Conservation (phyloP, 2,888 invertebrate species). For the Gibbula magus region DNA sequence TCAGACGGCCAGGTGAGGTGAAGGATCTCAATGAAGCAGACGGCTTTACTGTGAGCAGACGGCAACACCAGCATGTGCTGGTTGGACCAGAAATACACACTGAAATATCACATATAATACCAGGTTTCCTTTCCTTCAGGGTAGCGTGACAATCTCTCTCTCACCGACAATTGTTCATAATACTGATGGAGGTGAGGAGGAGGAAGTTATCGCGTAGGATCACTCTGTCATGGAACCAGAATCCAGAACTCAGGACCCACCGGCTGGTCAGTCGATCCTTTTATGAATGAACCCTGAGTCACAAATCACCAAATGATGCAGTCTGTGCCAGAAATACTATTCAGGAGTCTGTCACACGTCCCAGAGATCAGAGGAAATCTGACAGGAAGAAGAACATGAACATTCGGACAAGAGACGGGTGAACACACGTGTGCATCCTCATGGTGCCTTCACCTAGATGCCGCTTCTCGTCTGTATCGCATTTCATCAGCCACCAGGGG, state of each 20-base stretch:
- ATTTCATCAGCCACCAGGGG: neutral
- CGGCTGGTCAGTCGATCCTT: too few species aligned
- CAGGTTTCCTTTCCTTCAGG: too few species aligned
- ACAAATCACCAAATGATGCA: neutral
- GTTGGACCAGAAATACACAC: neutral
- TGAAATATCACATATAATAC: neutral
- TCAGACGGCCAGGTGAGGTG: too few species aligned
- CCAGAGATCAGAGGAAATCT: neutral
- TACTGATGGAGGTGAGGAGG: too few species aligned
- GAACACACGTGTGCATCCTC: constrained; percentile 11
- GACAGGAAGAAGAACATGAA: constrained; percentile 9
- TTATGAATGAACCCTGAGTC: too few species aligned
- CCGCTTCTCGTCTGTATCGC: neutral
- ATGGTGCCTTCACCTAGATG: neutral
- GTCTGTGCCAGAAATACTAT: neutral
- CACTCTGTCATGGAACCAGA: too few species aligned
- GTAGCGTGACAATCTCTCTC: too few species aligned
- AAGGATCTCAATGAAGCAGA: too few species aligned
- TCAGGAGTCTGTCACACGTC: neutral
- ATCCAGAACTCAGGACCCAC: too few species aligned
- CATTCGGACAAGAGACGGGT: constrained; percentile 10
- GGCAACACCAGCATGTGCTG: neutral
- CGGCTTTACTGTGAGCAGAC: too few species aligned
- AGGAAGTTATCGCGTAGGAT: too few species aligned
- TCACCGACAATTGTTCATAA: too few species aligned